These are phyloP conservation scores for Erynnis tages DNA, from an alignment of 2,888 invertebrate species.

Conservation along the genomic window DNA sequence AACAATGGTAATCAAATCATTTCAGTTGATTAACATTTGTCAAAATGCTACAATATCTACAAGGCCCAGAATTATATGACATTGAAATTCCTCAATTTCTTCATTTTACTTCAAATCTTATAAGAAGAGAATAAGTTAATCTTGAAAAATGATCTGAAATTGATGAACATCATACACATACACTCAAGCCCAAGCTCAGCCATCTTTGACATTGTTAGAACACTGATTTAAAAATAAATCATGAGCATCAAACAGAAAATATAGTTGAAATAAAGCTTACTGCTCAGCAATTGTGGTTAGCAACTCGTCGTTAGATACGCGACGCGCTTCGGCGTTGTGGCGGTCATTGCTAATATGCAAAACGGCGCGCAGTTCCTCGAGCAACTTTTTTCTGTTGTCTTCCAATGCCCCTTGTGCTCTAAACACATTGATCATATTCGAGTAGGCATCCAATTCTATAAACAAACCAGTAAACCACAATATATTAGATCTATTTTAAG, in stretches of 20 bases:
- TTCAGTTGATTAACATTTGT: conserved; percentile 26
- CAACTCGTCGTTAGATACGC: conserved; percentile 95
- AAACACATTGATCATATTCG: conserved; percentile 93
- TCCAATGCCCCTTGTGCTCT: conserved; percentile 95
- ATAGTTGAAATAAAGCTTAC: conserved; percentile 80
- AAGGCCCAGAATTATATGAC: conserved; percentile 40
- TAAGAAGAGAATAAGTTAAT: conserved; percentile 32
- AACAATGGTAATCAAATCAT: conserved; percentile 17
- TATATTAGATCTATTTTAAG: conserved; percentile 37
- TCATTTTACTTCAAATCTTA: conserved; percentile 35
- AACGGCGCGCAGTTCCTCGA: conserved; percentile 90
- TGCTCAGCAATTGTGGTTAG: conserved; percentile 93
- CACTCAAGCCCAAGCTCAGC: conserved; percentile 46
- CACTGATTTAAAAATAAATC: conserved; percentile 68
- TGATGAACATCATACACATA: conserved; percentile 14
- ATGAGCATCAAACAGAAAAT: conserved; percentile 45
- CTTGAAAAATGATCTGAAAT: conserved; percentile 17
- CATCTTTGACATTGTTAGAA: conserved; percentile 66
- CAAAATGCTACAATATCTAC: conserved; percentile 41
- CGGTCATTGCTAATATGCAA: conserved; percentile 94
- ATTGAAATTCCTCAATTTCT: conserved; percentile 15
- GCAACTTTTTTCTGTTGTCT: conserved; percentile 90
- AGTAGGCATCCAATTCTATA: conserved; percentile 95
- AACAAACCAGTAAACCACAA: conserved; percentile 51
- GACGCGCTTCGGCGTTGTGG: conserved; percentile 94